phyloP scores from a whole-genome alignment of 2,797 vertebrate species.

The Stomatorhinus walkeri region DNA sequence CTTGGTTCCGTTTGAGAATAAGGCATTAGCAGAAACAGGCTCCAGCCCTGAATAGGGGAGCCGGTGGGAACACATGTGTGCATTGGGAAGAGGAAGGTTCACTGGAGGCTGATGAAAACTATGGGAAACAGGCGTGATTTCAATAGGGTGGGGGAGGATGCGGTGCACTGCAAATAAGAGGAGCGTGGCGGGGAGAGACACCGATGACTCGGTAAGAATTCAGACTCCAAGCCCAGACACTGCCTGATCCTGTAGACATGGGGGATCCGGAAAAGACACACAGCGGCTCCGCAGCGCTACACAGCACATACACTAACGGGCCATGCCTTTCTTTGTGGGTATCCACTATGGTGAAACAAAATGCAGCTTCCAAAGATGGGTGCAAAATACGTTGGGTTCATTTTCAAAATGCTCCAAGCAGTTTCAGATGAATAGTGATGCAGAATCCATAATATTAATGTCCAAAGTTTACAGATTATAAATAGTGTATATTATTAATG shows the following conservation, averaged over 20 bases:
- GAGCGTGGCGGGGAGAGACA: neutral
- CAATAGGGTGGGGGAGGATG: neutral
- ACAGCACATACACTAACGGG: neutral
- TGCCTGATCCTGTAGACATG: neutral
- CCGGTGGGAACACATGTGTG: neutral
- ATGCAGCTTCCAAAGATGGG: neutral
- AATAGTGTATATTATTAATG: neutral
- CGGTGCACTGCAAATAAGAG: neutral
- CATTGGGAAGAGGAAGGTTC: neutral
- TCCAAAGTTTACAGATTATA: neutral
- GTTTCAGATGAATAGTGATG: neutral
- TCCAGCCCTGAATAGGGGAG: neutral
- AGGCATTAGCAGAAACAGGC: neutral
- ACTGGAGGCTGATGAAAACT: conserved; percentile 2
- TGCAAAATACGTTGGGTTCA: neutral
- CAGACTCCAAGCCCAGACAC: conserved; percentile 23
- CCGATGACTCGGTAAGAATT: neutral
- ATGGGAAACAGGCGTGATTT: neutral
- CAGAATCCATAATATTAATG: neutral
- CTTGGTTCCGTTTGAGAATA: neutral
- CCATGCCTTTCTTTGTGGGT: neutral
- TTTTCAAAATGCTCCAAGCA: neutral
- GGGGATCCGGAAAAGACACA: neutral
- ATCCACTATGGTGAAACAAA: neutral
- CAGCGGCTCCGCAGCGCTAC: neutral